Base-by-base conservation (phyloP, 2,888 invertebrate species). In the Troides oblongomaculatus region DNA sequence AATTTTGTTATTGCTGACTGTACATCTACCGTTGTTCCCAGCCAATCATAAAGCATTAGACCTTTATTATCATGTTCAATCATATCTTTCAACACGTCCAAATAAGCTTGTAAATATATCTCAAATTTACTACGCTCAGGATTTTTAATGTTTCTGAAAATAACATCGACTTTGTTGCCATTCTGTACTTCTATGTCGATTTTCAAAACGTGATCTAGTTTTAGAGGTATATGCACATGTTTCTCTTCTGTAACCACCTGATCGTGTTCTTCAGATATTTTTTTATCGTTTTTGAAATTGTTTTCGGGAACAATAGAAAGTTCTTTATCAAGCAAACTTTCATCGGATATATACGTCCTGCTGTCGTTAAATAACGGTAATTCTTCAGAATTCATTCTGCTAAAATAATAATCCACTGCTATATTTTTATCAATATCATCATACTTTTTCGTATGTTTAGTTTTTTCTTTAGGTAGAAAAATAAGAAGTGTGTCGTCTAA, bases 41-140 rank as follows among this genome's bases (percentile, higher is more conserved):
- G 72, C 91, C 91, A 92, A 72, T 87, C 82, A 53, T 87, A 92
- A 46, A 83, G 74, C 0, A 73, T 64, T 3, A 91, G 75, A 0
- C 76, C 81, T 17, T 75, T 76, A 46, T 78, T 80, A 17, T 86
- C 75, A 23, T 72, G 70, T 0, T 74, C 56, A 17, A 90, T 73
- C 80, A 88, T 79, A 73, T 89, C 84, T n/a, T 73, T 78, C 4
- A 91, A 70, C 0, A 86, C 86, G 23, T 72, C 73, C 7, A 81
- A 43, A 69, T 81, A 80, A 0, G 76, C 70, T 1, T 79, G 69
- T 2, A 86, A 25, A 59, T 75, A 69, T 0, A 75, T 72, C 2
- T 75, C 64, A 6, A 71, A 53, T 18, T 70, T 70, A 2, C 68
- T 68, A 43, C 67, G 72, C 2, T 74, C 30, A 30, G 74, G 43